phyloP scores from a whole-genome alignment of 2,113 vertebrate species.

The Hemiprocne comata region DNA sequence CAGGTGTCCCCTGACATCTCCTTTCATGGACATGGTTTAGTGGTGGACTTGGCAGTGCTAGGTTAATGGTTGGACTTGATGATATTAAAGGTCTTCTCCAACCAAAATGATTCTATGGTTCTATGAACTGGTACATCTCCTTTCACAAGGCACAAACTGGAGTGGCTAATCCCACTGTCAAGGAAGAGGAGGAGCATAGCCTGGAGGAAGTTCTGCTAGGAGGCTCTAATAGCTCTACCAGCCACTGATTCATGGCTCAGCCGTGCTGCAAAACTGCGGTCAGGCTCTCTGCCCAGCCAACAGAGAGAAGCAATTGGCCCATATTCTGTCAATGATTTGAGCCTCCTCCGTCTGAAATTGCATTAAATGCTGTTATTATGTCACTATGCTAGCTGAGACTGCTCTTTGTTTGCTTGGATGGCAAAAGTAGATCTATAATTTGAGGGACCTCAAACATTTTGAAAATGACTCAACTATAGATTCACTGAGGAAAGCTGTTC shows the following conservation, averaged over 20 bases:
- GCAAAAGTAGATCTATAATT: constrained; percentile 21
- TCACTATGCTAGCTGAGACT: background rate
- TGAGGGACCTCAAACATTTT: constrained; percentile 26
- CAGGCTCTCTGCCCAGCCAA: constrained; percentile 22
- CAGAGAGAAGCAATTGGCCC: background rate
- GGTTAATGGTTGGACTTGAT: no score
- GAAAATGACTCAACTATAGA: background rate
- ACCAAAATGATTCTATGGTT: no score
- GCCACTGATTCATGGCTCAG: constrained; percentile 14
- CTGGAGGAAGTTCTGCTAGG: constrained; percentile 1
- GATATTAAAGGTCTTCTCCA: no score
- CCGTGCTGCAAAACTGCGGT: background rate
- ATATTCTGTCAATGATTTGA: background rate
- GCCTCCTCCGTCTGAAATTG: constrained; percentile 34
- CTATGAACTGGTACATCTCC: background rate
- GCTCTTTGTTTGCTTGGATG: background rate
- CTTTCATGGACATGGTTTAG: background rate
- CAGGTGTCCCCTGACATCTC: background rate
- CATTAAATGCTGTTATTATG: constrained; percentile 30
- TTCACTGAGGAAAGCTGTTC: background rate
- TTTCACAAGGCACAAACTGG: background rate
- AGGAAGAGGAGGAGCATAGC: background rate
- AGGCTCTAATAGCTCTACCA: background rate
- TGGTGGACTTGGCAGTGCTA: no score
- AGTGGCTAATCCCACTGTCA: background rate